Evolutionary conservation across 2,113 vertebrate species (phyloP), one percentile per base, ranked within the genome.

Genomic region (Myocastor coypus): DNA sequence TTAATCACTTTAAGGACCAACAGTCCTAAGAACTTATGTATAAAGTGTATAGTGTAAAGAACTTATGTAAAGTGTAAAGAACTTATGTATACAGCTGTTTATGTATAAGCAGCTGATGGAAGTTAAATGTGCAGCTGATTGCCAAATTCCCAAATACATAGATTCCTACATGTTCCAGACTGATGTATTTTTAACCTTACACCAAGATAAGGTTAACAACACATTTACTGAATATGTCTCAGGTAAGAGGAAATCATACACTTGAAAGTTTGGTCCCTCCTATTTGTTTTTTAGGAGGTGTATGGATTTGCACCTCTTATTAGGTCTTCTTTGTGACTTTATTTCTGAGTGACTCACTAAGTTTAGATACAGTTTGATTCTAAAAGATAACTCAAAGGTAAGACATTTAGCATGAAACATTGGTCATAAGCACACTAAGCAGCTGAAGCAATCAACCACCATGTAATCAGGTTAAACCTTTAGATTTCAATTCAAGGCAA

Each of bases 311-410:
- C 7, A 4, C 5, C 90, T 63, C 69, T 95, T 63, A 9, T 19
- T 94, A 55, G 6, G 68, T 57, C 83, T 69, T 90, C 63, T 86
- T 94, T 57, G 55, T 90, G 63, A 22, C 52, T 80, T 83, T 80
- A 34, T 82, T 94, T 94, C 77, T 84, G 32, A 85, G 37, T 92
- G 64, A 50, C 61, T 87, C 59, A 63, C 34, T 80, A 82, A 61
- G 16, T 77, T 96, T 94, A 95, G 50, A 88, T 83, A 71, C 1
- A 88, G 17, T 89, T 59, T 92, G 68, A 71, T 59, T 92, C 11
- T 87, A 52, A 75, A 42, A 55, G 11, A 40, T 93, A 82, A 63
- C 22, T 87, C 37, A 93, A 92, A 61, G 66, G 19, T 63, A 78
- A 37, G 42, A 34, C 86, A 55, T 75, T 90, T 85, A 87, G 69